Percentiles rank a stretch among this genome's conserved stretches.
These are phyloP conservation scores for Pseudochirops corinnae DNA, from an alignment of 2,797 vertebrate genomes.

Conservation along the genomic window DNA sequence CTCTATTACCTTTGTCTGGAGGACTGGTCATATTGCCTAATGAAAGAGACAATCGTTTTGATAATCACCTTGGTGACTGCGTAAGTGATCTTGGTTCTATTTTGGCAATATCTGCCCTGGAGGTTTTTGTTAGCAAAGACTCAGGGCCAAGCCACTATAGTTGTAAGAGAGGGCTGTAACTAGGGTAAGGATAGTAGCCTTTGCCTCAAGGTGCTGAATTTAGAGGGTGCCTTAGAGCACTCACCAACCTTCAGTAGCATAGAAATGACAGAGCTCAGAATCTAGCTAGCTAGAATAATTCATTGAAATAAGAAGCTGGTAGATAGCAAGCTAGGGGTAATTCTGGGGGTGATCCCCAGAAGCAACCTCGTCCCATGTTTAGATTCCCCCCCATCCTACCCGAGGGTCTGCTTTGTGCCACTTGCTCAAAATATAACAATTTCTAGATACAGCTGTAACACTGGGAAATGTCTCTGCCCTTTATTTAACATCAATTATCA, in stretches of 20 bases:
- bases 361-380: background rate
- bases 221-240: background rate
- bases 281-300: background rate
- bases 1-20: background rate
- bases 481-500: background rate
- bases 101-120: background rate
- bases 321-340: background rate
- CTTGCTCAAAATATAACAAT: background rate
- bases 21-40: background rate
- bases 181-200: background rate
- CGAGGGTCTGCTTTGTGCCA: background rate
- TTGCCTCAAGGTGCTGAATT: background rate
- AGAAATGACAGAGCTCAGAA: background rate
- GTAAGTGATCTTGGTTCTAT: background rate
- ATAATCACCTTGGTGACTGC: background rate
- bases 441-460: background rate
- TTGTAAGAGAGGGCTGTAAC: background rate
- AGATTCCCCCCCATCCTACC: background rate
- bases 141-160: background rate
- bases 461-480: slow-evolving; percentile 1
- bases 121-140: background rate
- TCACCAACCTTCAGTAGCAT: background rate
- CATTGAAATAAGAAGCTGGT: background rate
- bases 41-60: background rate
- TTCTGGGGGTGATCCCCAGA: background rate